Percentiles rank a stretch among this genome's conserved stretches.
These are phyloP conservation scores for Netelia melanura DNA, from an alignment of 2,888 invertebrate species.

Conservation along the genomic window DNA sequence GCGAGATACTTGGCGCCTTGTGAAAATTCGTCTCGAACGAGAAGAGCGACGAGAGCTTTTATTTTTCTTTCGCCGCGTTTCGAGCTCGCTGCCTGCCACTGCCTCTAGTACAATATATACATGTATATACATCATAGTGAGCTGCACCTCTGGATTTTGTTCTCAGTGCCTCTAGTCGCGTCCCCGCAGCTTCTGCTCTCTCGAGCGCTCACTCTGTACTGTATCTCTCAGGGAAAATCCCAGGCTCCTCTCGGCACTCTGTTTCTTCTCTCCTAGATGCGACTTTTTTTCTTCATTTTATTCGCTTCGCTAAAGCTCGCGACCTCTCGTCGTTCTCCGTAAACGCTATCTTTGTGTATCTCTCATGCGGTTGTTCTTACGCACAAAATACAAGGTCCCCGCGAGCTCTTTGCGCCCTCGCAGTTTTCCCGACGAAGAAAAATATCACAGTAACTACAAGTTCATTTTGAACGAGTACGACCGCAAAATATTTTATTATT, in stretches of 20 bases:
- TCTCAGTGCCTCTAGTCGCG: slow-evolving; percentile 51
- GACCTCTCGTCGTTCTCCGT: not conserved
- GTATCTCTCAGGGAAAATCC: slow-evolving; percentile 21
- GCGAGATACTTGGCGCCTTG: slow-evolving; percentile 50
- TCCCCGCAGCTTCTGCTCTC: slow-evolving; percentile 36
- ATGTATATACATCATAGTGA: slow-evolving; percentile 17
- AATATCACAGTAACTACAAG: not conserved
- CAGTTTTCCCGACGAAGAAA: not conserved
- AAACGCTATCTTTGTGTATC: not conserved
- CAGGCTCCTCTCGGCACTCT: slow-evolving; percentile 32
- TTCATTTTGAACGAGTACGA: too few relatives aligned
- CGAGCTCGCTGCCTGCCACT: slow-evolving; percentile 37
- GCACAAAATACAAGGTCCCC: not conserved
- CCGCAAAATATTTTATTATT: too few relatives aligned
- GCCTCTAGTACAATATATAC: slow-evolving; percentile 22
- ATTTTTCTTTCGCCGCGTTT: slow-evolving; percentile 66
- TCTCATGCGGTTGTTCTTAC: not conserved
- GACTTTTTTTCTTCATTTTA: slow-evolving; percentile 1
- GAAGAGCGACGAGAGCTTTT: slow-evolving; percentile 49
- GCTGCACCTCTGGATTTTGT: slow-evolving; percentile 57
- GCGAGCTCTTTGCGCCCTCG: not conserved
- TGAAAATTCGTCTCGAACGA: slow-evolving; percentile 62
- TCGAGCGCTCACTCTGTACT: slow-evolving; percentile 22
- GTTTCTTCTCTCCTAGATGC: slow-evolving; percentile 24
- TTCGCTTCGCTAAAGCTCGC: slow-evolving; percentile 40